Base-by-base conservation (phyloP, 2,113 vertebrate genomes). In the Vidua macroura region DNA sequence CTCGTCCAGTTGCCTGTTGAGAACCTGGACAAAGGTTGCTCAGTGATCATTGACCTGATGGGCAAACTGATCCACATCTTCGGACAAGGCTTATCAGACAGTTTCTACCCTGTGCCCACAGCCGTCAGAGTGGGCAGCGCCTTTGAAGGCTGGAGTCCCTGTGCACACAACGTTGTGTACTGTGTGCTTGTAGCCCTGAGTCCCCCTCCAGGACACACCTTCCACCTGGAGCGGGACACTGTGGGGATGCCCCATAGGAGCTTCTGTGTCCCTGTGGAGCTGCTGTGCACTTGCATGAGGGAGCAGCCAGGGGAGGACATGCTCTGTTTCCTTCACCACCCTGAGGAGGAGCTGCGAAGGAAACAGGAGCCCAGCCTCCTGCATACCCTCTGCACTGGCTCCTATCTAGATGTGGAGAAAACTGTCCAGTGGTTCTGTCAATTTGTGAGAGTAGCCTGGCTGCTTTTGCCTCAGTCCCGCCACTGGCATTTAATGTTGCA, bases 1-100 rank as follows among this genome's bases (percentile, higher is more conserved):
- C 0, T 0, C 21, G 9, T 39, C 2, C 10, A 15, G 16, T 49
- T 19, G 44, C 12, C n/a, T 39, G 15, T 31, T 7, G 7, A 39
- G 58, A 13, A 62, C 4, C 25, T 35, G 31, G 53, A 35, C 10
- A 15, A 28, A 48, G 25, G 55, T 22, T 59, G 55, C 7, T 39
- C 6, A 1, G 3, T 31, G 16, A 14, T 55, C 11, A 9, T 4
- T 4, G 15, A 46, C 16, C 52, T 33, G 13, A 39, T 25, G 52
- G 52, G 10, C 10, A 13, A 68, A 11, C 27, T 56, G 4, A 31
- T 5, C 4, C 1, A 21, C 1, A 7, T 21, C 41, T 48, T 56
- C 4, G 8, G n/a, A 20, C 41, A 31, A 31, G 16, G 13, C 16
- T 33, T 46, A 22, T 37, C 27, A 5, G 3, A 31, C 21, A 15